These are phyloP conservation scores for Ailuropoda melanoleuca DNA, from an alignment of 2,113 vertebrate species.

Conservation along the genomic window DNA sequence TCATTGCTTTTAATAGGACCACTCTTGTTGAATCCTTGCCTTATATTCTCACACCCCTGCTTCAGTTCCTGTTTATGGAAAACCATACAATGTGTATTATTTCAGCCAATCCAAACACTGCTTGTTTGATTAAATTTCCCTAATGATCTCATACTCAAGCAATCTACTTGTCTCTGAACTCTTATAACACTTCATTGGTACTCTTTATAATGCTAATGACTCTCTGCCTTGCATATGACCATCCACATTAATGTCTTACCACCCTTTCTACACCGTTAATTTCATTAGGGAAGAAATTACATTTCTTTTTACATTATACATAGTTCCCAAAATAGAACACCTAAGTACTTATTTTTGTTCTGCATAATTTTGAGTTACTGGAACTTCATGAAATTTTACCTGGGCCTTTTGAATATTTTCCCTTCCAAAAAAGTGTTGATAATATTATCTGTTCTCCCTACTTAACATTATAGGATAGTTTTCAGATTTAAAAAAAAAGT, in stretches of 20 bases:
- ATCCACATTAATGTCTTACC: neutral
- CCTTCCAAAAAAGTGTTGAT: neutral
- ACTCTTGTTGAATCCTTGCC: neutral
- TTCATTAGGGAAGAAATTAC: neutral
- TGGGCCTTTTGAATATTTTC: constrained; percentile 13
- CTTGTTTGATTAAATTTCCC: neutral
- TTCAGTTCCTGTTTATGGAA: neutral
- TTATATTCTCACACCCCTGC: neutral
- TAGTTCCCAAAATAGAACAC: neutral
- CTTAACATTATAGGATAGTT: neutral
- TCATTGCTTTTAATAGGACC: neutral
- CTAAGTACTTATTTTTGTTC: neutral
- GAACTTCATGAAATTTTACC: neutral
- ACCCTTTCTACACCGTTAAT: neutral
- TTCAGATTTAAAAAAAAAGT: neutral
- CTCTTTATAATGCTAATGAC: neutral
- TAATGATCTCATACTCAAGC: neutral
- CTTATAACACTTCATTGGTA: neutral
- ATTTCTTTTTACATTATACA: neutral
- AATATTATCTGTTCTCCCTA: neutral
- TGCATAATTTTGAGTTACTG: neutral
- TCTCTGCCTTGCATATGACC: neutral
- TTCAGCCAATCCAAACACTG: neutral
- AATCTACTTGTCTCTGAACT: neutral
- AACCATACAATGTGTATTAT: neutral